phyloP scores from a whole-genome alignment of 2,888 invertebrate genomes.

The Troides aeacus region DNA sequence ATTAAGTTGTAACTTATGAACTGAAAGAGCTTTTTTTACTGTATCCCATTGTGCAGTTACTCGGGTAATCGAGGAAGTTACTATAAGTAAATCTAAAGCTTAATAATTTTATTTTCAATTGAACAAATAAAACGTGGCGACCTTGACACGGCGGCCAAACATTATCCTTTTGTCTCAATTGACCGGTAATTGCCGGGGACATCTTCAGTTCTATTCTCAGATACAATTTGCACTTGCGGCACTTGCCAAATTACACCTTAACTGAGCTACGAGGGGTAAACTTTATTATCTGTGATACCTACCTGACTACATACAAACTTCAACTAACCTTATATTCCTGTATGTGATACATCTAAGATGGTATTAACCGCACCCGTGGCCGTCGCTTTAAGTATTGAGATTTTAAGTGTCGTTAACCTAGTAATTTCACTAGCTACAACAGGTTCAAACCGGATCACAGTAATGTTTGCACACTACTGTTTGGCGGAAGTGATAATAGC shows the following conservation, averaged over 20 bases:
- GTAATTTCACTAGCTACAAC: too few species aligned
- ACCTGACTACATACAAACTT: slow-evolving; percentile 4
- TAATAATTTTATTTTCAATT: slow-evolving; percentile 68
- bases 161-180: slow-evolving; percentile 80
- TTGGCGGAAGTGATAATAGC: too few species aligned
- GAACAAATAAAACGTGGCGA: slow-evolving; percentile 56
- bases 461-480: too few species aligned
- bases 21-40: neutral
- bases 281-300: slow-evolving; percentile 37
- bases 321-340: neutral
- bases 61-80: neutral
- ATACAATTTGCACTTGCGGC: slow-evolving; percentile 71
- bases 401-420: too few species aligned
- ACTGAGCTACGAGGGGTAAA: slow-evolving; percentile 46
- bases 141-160: slow-evolving; percentile 75
- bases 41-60: neutral
- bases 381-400: too few species aligned
- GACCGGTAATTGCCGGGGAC: slow-evolving; percentile 72
- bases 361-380: too few species aligned
- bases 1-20: neutral
- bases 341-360: too few species aligned
- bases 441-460: too few species aligned
- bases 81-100: slow-evolving; percentile 41
- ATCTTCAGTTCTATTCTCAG: slow-evolving; percentile 72
- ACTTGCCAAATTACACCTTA: slow-evolving; percentile 70